Conservation (phyloP, 2,797 vertebrate species). For the Paramormyrops hopkinsi region DNA sequence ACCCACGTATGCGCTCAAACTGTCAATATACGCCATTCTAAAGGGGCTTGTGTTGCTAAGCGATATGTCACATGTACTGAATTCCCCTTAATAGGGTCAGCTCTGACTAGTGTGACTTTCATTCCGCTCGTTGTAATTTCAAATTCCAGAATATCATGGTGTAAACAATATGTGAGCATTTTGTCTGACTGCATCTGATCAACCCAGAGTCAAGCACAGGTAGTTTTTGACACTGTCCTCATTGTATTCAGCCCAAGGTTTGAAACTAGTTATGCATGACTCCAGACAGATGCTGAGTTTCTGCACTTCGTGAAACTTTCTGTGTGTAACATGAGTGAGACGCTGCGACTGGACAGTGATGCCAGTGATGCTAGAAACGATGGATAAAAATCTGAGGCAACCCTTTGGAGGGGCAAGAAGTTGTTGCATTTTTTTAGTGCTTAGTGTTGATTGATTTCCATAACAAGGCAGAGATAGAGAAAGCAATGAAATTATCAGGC, state of each 20-base stretch:
- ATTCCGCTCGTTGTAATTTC: background rate
- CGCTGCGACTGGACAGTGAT: background rate
- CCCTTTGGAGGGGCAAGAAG: background rate
- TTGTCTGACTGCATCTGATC: background rate
- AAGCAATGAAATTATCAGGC: background rate
- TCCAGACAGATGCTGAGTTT: background rate
- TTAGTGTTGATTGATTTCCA: background rate
- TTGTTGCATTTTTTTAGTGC: background rate
- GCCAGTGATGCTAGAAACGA: background rate
- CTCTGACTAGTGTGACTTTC: slow-evolving; percentile 60
- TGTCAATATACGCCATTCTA: slow-evolving; percentile 55
- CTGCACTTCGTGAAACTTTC: background rate
- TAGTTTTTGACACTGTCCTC: background rate
- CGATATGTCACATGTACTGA: slow-evolving; percentile 60
- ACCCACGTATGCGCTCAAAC: slow-evolving; percentile 30
- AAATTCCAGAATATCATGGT: background rate
- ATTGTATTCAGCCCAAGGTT: background rate
- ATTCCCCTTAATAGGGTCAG: slow-evolving; percentile 64
- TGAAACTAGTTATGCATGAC: background rate
- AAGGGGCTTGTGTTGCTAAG: slow-evolving; percentile 73
- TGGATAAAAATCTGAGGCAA: background rate
- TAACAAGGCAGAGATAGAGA: background rate
- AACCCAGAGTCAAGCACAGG: background rate
- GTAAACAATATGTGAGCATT: background rate
- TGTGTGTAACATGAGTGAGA: background rate